Evolutionary conservation across 2,888 invertebrate genomes (phyloP), one percentile per base, ranked within the genome.

Genomic region (Folsomia candida): DNA sequence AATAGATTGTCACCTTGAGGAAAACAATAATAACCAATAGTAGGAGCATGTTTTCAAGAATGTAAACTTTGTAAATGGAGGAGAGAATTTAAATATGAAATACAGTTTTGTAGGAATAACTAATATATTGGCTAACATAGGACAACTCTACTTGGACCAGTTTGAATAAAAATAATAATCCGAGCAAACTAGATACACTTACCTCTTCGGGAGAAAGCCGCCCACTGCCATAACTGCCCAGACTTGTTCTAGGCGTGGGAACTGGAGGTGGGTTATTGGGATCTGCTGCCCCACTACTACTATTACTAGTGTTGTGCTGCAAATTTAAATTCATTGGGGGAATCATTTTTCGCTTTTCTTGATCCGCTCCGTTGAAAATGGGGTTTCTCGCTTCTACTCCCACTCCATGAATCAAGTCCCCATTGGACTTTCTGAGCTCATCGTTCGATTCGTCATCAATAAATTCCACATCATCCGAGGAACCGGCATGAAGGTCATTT

Each of bases 131-230:
- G n/a, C n/a, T n/a, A n/a, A n/a, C n/a, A n/a, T n/a, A n/a, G n/a
- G n/a, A n/a, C n/a, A n/a, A n/a, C n/a, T n/a, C n/a, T n/a, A n/a
- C n/a, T n/a, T n/a, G n/a, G n/a, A n/a, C n/a, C n/a, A n/a, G n/a
- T n/a, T n/a, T n/a, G n/a, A n/a, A n/a, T n/a, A n/a, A n/a, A n/a
- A n/a, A n/a, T n/a, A n/a, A n/a, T n/a, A n/a, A n/a, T n/a, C n/a
- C n/a, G n/a, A n/a, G n/a, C n/a, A n/a, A n/a, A n/a, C n/a, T n/a
- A n/a, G n/a, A 9, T 37, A 37, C 14, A 27, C 73, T 76, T 73
- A 79, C 79, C 77, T 79, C 79, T 72, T 79, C 79, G 11, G 76
- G 76, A 63, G 76, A 72, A 54, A 74, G 70, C n/a, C 69, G 71
- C 0, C 69, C 70, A n/a, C 76, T 69, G 29, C 76, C 67, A 14